A percentile compares a stretch with the other conserved stretches of the same genome.
phyloP scores from a whole-genome alignment of 2,797 vertebrate genomes.

The Centropyge bicolor region DNA sequence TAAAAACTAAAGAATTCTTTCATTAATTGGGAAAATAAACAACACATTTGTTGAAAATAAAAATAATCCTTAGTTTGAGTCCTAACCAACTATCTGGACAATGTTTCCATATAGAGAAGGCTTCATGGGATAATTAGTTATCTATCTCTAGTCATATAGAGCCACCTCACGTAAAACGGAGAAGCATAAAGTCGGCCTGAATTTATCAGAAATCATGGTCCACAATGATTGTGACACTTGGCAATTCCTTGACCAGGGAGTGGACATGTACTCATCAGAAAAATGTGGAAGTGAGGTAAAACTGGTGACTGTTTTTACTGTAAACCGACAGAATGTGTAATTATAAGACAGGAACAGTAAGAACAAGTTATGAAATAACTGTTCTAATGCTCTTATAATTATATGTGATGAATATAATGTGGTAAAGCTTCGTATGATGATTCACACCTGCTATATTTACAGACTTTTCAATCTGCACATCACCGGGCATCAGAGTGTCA shows the following conservation, averaged over 20 bases:
- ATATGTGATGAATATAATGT: background rate
- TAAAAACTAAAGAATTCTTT: background rate
- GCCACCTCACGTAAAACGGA: background rate
- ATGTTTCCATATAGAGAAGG: background rate
- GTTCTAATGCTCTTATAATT: background rate
- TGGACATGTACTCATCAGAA: background rate
- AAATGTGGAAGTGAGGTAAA: conserved; percentile 17
- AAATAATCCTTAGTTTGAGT: background rate
- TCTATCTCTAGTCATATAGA: background rate
- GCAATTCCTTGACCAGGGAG: background rate
- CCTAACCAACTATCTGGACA: background rate
- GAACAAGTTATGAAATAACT: background rate
- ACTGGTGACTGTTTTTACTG: conserved; percentile 2
- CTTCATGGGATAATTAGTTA: background rate
- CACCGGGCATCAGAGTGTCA: conserved; percentile 3
- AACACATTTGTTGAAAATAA: background rate
- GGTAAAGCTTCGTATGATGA: background rate
- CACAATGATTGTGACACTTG: conserved; percentile 8
- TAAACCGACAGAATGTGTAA: background rate
- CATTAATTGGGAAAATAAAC: background rate
- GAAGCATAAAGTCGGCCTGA: background rate
- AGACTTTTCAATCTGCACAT: conserved; percentile 27
- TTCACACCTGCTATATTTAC: conserved; percentile 48
- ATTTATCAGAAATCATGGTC: background rate
- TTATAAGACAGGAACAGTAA: background rate